Evolutionary conservation across 2,888 invertebrate species (phyloP).

Genomic region (Plebejus argus): DNA sequence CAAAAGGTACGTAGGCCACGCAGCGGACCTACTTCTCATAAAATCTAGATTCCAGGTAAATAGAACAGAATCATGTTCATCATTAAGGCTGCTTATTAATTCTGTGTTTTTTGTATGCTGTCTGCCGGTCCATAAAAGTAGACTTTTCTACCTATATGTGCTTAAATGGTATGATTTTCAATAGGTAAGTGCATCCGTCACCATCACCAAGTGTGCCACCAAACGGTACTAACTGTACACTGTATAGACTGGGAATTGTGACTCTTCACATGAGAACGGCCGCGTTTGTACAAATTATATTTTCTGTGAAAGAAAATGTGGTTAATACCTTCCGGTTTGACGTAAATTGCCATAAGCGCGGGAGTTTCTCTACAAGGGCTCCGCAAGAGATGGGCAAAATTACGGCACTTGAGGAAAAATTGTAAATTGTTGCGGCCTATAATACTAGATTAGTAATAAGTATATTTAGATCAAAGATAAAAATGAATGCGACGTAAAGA

Average conservation of each 20-base stretch:
- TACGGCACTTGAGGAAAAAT: neutral
- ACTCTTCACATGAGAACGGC: constrained; percentile 58
- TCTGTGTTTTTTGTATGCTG: neutral
- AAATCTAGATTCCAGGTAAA: neutral
- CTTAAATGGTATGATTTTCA: neutral
- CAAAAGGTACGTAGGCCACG: neutral
- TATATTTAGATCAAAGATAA: neutral
- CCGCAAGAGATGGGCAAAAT: neutral
- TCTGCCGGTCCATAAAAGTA: neutral
- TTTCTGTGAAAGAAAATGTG: constrained; percentile 7
- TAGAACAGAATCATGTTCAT: neutral
- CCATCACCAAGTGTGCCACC: constrained; percentile 54
- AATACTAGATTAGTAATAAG: too few relatives aligned
- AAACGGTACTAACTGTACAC: constrained; percentile 55
- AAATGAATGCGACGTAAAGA: neutral
- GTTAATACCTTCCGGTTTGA: neutral
- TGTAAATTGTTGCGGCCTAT: neutral
- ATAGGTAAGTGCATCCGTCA: constrained; percentile 36
- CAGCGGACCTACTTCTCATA: neutral
- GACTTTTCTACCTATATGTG: neutral
- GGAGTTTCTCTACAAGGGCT: neutral
- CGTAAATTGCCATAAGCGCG: neutral
- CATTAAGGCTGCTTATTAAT: constrained; percentile 9
- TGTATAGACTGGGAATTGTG: constrained; percentile 45
- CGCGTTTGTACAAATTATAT: constrained; percentile 5